Evolutionary conservation across 1,140 invertebrate species (phyloP), one percentile per base, ranked within the genome.

Genomic region (Ooceraea biroi): DNA sequence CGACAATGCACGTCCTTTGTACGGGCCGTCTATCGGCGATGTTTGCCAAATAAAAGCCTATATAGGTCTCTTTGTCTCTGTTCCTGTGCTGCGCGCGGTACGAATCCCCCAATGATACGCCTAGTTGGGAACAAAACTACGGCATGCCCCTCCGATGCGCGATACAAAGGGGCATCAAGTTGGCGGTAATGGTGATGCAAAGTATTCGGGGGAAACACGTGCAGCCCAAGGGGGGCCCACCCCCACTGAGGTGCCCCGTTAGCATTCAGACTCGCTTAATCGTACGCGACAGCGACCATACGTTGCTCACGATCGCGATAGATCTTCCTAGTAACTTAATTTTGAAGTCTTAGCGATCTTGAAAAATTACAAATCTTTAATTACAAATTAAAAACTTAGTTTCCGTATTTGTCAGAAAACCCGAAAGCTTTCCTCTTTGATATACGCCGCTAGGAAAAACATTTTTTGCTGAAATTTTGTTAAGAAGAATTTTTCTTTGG

Each of bases 21-120:
- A 69, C 73, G 30, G 82, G 61, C 77, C 88, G 87, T 87, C 85
- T 86, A 89, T 88, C 88, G 78, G 73, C 88, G 83, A 88, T 90
- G 88, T 90, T 90, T 90, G 85, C 78, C 88, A 90, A 90, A 90
- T 89, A 90, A 90, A 90, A 90, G 88, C 88, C 88, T 87, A 90
- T 90, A 87, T 85, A 83, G 36, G 46, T 80, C 88, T 89, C 88
- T 89, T 89, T 89, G 88, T 89, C 88, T 89, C 85, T 88, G 84
- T 86, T 83, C 72, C 58, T 85, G 63, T 72, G 63, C 52, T 77
- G 71, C 41, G 71, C 76, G 57, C 71, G 71, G 69, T 80, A 82
- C 77, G 65, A 61, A 55, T 57, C 76, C 77, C 87, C 55, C 87
- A 89, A 90, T 90, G 88, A 90, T 89, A 90, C 88, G 88, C 88